phyloP scores from a whole-genome alignment of 2,888 invertebrate genomes.

The Ptychoptera contaminata region DNA sequence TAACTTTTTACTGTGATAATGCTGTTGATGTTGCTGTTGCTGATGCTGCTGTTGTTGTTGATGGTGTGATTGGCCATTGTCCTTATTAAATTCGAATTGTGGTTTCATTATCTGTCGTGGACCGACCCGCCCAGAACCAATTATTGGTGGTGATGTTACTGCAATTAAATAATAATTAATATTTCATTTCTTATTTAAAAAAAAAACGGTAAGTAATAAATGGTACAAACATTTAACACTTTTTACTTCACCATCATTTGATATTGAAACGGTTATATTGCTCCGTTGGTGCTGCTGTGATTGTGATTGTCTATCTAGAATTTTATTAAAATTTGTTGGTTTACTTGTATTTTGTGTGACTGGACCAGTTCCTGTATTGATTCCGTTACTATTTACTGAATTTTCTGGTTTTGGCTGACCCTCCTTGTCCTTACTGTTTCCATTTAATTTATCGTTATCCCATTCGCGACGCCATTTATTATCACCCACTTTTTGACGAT shows the following conservation, averaged over 20 bases:
- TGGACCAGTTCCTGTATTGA: not conserved
- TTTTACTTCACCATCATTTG: slow-evolving; percentile 14
- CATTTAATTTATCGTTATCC: slow-evolving; percentile 28
- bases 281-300: slow-evolving; percentile 4
- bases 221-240: slow-evolving; percentile 14
- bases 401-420: not conserved
- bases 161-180: slow-evolving; percentile 9
- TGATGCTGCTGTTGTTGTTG: no score
- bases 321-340: not conserved
- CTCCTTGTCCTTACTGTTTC: not conserved
- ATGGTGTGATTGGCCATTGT: not conserved
- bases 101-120: slow-evolving; percentile 21
- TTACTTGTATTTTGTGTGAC: not conserved
- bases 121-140: slow-evolving; percentile 30
- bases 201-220: no score
- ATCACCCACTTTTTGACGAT: slow-evolving; percentile 29
- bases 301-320: not conserved
- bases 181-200: no score
- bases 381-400: not conserved
- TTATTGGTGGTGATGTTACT: slow-evolving; percentile 28
- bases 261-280: slow-evolving; percentile 13
- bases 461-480: slow-evolving; percentile 33
- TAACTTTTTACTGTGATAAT: no score
- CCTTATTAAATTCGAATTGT: slow-evolving; percentile 10
- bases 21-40: no score